Base-by-base conservation (phyloP, 2,888 invertebrate species). In the Melanostoma scalare region DNA sequence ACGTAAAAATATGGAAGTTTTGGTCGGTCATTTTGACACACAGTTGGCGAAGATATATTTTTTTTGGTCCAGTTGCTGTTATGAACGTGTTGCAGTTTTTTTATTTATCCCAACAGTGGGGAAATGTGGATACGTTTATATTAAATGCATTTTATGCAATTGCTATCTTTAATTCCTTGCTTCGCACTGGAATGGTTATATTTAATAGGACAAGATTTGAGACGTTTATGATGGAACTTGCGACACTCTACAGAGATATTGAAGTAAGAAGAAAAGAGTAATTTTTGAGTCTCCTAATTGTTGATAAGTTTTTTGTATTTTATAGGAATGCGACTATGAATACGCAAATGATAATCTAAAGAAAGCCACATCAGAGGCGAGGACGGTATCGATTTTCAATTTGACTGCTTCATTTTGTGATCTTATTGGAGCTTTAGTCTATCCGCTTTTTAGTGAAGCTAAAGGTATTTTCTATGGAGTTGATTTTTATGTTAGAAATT, bases 51-150 rank as follows among this genome's bases (percentile, higher is more conserved):
- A 87, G 88, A 6, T 88, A 86, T 65, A 74, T 86, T 3, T 88
- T 89, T 81, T 87, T 90, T 38, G 65, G 87, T 75, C 89, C 89
- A 42, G 85, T 89, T 36, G 87, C 86, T 2, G 48, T 87, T 58
- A 86, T 90, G 88, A 89, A 89, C 79, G 69, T 86, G 30, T 86
- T 90, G 86, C 89, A 89, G 86, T 88, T 89, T 52, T 63, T 88
- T 48, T 88, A 87, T 52, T 79, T 90, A 77, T 85, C 87, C 61
- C 80, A 86, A 10, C 88, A 87, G 85, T 88, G 88, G 88, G 87
- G 87, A 4, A 87, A 90, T 52, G 52, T 88, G 81, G 85, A 87
- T 8, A 85, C 86, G 9, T 88, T 90, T 63, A 89, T 90, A 58
- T 80, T 90, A 72, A 89, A 89, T 76, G 79, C 87, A 3, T 90